Evolutionary conservation across 2,888 invertebrate species (phyloP), one percentile per base, ranked within the genome.

Genomic region (Nomada flava): DNA sequence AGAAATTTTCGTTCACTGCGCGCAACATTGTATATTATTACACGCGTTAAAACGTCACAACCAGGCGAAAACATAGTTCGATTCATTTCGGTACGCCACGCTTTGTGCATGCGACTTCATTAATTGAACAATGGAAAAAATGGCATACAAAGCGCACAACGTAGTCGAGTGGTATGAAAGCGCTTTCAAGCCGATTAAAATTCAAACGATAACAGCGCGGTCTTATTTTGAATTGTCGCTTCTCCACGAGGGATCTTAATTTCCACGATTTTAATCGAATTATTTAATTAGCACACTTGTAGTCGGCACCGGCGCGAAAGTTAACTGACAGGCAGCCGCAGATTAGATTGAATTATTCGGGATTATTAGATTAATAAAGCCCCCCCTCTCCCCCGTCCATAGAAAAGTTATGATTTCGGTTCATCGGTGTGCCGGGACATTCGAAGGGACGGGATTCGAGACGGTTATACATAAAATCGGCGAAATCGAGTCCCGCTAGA

Each of bases 211-310:
- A 68, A 62, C 47, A 63, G 55, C 10, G 29, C 62, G 68, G 84
- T 79, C 89, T 90, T 91, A 91, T 91, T 92, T 91, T 85, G 89
- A 83, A 89, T 90, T 89, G 88, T 79, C 84, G 85, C 84, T 87
- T 88, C 84, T 79, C 84, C 83, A 83, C 79, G 82, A 79, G 85
- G 88, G 86, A 91, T 91, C 91, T 91, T 91, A 90, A 91, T 92
- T 92, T 89, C 87, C 85, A 81, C 82, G 88, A 89, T 84, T 89
- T 84, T 92, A 92, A 93, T 93, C 91, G 89, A 92, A 92, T 93
- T 91, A 90, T 90, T 92, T 91, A 90, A 92, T 93, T 92, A 92
- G 89, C 90, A 84, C 91, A 89, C 91, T 92, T 90, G 89, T 90
- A 86, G 77, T 82, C 73, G 80, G 84, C 60, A 72, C 83, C 83